Base-by-base conservation (phyloP, 1,140 invertebrate genomes). In the Drosophila kanapiae region DNA sequence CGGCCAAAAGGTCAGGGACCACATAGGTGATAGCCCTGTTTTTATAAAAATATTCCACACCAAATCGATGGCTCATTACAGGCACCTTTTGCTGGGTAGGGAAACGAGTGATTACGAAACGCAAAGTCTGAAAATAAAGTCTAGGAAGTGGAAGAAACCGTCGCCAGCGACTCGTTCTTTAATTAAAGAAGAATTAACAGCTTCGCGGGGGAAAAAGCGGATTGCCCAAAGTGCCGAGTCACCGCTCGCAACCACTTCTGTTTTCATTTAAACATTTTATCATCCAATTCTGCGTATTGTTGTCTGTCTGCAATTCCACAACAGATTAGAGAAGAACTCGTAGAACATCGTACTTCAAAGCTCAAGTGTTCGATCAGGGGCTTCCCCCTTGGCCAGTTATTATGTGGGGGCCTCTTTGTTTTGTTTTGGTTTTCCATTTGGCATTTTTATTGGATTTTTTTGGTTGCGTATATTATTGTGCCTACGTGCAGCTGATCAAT, bases 121-220 rank as follows among this genome's bases (percentile, higher is more conserved):
- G 70, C 63, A 29, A 23, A 31, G 45, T 23, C 47, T 59, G 45
- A 74, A 48, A 69, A 68, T 68, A 53, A 62, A 47, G 45, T 80
- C 83, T 77, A 88, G 83, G 83, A 87, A 87, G 80, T 87, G 68
- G 70, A 74, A 72, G 54, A 49, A 63, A 53, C 42, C 53, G 57
- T 35, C 70, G 69, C 51, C 33, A 14, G 57, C 58, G 67, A 87
- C 81, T 83, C 63, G 84, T 70, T 87, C 83, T 87, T 87, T 87
- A 87, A 87, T 87, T 87, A 87, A 65, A 74, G n/a, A 65, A 78
- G 85, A 87, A 83, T 87, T 87, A 87, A 83, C 83, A 87, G 80
- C 80, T 87, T 77, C 67, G 78, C 48, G 49, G 68, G 47, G 75
- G 75, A 74, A 87, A 82, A 87, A 87, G 63, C 71, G 62, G 57